Conservation (phyloP, 2,888 invertebrate genomes). For the Cheiracanthium punctorium region DNA sequence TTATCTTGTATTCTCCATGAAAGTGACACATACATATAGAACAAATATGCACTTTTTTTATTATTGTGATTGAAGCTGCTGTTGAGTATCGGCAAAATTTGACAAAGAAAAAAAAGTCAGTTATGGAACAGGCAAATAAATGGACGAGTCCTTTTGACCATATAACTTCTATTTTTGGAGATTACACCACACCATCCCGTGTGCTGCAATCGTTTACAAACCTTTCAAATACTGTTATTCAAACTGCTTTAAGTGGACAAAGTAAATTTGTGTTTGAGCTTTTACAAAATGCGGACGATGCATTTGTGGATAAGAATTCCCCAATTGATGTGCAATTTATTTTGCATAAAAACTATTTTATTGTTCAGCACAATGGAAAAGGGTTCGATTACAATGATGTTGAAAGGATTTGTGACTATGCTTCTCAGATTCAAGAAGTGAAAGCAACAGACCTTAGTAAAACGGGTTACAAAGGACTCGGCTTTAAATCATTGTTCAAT, state of each 20-base stretch:
- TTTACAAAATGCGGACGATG: slow-evolving; percentile 24
- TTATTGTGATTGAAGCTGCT: too few relatives aligned
- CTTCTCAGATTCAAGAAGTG: slow-evolving; percentile 23
- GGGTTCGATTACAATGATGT: slow-evolving; percentile 27
- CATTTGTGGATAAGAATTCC: not conserved
- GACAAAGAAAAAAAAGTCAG: too few relatives aligned
- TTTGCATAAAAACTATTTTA: slow-evolving; percentile 9
- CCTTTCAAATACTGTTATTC: not conserved
- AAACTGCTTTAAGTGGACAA: slow-evolving; percentile 24
- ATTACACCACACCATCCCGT: not conserved
- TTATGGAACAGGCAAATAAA: too few relatives aligned
- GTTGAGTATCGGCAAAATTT: too few relatives aligned
- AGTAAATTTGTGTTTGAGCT: slow-evolving; percentile 12
- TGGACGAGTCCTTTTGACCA: too few relatives aligned
- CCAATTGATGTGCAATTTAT: not conserved
- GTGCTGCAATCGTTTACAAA: not conserved
- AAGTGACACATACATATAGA: too few relatives aligned
- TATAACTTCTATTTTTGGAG: not conserved
- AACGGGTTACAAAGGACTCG: slow-evolving; percentile 32
- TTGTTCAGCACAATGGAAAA: slow-evolving; percentile 11
- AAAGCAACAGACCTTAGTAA: slow-evolving; percentile 20
- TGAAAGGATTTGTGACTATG: slow-evolving; percentile 34
- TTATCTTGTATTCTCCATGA: too few relatives aligned
- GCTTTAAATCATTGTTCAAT: slow-evolving; percentile 26
- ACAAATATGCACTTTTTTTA: too few relatives aligned